These are phyloP conservation scores for Thalpophila matura DNA, from an alignment of 2,888 invertebrate genomes.

Conservation along the genomic window DNA sequence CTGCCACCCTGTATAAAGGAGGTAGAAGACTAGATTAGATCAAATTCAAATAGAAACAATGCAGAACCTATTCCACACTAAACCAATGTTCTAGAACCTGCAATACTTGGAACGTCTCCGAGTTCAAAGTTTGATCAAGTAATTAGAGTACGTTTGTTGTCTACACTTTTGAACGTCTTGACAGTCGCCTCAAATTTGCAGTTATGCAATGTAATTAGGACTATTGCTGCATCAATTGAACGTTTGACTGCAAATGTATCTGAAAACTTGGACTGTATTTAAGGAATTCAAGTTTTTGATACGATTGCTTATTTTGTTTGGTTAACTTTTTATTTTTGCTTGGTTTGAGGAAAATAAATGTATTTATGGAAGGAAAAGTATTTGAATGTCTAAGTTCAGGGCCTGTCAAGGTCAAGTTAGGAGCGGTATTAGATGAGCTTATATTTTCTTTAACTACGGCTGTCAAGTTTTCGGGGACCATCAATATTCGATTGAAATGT, in stretches of 20 bases:
- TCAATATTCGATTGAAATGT: no score
- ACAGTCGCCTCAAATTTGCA: constrained; percentile 4
- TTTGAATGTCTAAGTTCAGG: no score
- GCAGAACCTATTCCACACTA: constrained; percentile 41
- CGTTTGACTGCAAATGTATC: not conserved
- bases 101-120: constrained; percentile 25
- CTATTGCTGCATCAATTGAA: constrained; percentile 10
- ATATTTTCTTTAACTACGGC: no score
- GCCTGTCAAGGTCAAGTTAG: no score
- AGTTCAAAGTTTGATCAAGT: constrained; percentile 80
- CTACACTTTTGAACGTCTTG: constrained; percentile 72
- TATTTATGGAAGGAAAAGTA: no score
- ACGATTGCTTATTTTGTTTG: not conserved
- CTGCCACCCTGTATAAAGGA: no score
- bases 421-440: no score
- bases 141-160: constrained; percentile 76
- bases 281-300: not conserved
- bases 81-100: constrained; percentile 17
- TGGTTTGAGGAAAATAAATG: not conserved
- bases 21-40: no score
- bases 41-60: no score
- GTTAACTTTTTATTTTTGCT: not conserved
- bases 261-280: not conserved
- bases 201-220: constrained; percentile 36
- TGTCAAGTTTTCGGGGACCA: no score